phyloP scores from a whole-genome alignment of 2,888 invertebrate genomes.

The Caenorhabditis imperialis region DNA sequence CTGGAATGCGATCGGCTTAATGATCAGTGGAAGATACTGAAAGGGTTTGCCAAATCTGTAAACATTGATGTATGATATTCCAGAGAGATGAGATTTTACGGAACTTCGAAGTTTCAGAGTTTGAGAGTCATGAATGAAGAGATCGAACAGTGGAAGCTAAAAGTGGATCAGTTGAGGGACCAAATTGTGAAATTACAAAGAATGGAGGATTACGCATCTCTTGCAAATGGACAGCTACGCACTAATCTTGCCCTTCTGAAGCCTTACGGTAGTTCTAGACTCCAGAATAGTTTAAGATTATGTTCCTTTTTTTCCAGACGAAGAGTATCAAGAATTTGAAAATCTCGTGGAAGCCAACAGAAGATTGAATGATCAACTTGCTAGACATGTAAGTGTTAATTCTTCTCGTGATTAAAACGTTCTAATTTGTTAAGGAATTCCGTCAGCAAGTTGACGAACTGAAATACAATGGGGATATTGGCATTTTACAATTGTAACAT shows the following conservation, averaged over 20 bases:
- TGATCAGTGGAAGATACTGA: constrained; percentile 43
- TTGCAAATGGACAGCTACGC: constrained; percentile 38
- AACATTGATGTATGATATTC: constrained; percentile 18
- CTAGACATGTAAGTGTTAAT: constrained; percentile 11
- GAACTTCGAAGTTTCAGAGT: constrained; percentile 8
- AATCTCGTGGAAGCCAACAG: constrained; percentile 32
- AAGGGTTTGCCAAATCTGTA: constrained; percentile 34
- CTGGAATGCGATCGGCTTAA: constrained; percentile 34
- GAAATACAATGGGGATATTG: constrained; percentile 33
- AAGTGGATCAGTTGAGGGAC: constrained; percentile 26
- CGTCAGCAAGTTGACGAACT: constrained; percentile 25
- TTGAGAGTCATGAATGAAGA: constrained; percentile 19
- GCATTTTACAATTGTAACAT: too few relatives aligned
- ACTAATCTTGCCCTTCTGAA: constrained; percentile 45
- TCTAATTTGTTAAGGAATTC: not conserved
- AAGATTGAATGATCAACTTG: constrained; percentile 29
- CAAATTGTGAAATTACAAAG: constrained; percentile 35
- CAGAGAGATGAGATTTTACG: not conserved
- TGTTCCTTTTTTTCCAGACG: constrained; percentile 18
- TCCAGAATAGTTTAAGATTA: not conserved
- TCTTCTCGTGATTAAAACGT: not conserved
- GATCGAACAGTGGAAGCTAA: constrained; percentile 34
- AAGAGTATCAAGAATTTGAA: constrained; percentile 53
- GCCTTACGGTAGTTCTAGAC: constrained; percentile 45
- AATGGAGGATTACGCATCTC: constrained; percentile 43